Conservation (phyloP, 2,888 invertebrate species). For the Dichetophora obliterata region DNA sequence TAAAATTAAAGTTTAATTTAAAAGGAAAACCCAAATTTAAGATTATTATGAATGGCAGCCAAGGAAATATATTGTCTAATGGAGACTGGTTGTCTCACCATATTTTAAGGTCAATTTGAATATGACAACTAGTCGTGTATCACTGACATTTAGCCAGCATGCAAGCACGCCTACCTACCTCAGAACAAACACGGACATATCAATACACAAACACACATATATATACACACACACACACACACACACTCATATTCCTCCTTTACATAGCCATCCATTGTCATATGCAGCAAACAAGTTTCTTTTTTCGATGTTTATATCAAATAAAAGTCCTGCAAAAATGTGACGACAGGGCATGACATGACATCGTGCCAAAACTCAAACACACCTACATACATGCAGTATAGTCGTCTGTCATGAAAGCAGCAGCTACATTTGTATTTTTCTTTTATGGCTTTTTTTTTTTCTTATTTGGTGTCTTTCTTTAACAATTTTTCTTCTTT, state of each 20-base stretch:
- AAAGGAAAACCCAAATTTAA: too few relatives aligned
- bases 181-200: too few relatives aligned
- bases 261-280: neutral
- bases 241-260: too few relatives aligned
- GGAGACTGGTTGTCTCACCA: too few relatives aligned
- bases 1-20: too few relatives aligned
- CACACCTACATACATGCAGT: too few relatives aligned
- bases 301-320: too few relatives aligned
- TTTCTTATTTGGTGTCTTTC: neutral
- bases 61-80: too few relatives aligned
- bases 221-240: too few relatives aligned
- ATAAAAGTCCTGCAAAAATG: slow-evolving; percentile 13
- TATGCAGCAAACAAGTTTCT: neutral
- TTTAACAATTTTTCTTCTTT: neutral
- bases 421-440: neutral
- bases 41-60: too few relatives aligned
- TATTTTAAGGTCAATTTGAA: neutral
- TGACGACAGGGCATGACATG: slow-evolving; percentile 16
- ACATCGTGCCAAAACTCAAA: neutral
- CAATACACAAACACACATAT: too few relatives aligned
- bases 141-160: slow-evolving; percentile 10
- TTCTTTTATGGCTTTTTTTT: too few relatives aligned
- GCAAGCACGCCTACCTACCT: neutral
- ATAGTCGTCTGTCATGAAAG: neutral
- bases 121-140: neutral